These are phyloP conservation scores for Meiosimyza decipiens DNA, from an alignment of 2,888 invertebrate species.

Conservation along the genomic window DNA sequence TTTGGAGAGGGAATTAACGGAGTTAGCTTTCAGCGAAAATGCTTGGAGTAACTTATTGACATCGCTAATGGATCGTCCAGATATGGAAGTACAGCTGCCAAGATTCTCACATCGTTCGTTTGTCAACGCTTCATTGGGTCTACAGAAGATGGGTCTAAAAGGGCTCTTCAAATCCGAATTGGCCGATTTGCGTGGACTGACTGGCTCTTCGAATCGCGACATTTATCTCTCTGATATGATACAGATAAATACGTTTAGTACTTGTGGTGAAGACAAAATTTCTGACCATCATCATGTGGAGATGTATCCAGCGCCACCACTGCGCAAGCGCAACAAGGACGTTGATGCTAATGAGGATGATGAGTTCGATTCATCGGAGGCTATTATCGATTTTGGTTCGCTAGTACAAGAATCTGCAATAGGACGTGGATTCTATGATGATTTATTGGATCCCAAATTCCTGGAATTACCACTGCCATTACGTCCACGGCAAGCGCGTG, in stretches of 20 bases:
- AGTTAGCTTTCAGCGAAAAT: conserved; percentile 74
- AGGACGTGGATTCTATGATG: conserved; percentile 77
- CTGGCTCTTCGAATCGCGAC: conserved; percentile 80
- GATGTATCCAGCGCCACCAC: conserved; percentile 80
- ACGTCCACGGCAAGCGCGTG: conserved; percentile 77
- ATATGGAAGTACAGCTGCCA: conserved; percentile 85
- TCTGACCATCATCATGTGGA: conserved; percentile 83
- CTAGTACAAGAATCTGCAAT: conserved; percentile 69
- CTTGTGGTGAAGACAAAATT: conserved; percentile 80
- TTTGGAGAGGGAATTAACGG: conserved; percentile 77
- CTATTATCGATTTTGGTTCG: conserved; percentile 61
- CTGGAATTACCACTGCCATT: conserved; percentile 74
- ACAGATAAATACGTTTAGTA: conserved; percentile 85
- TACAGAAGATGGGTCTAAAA: conserved; percentile 83
- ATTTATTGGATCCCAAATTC: conserved; percentile 70
- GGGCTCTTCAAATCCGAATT: conserved; percentile 80
- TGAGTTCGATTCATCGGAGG: conserved; percentile 58
- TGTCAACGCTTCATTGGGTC: conserved; percentile 81
- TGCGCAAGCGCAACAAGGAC: conserved; percentile 68
- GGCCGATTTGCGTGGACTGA: conserved; percentile 86
- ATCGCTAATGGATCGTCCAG: conserved; percentile 79
- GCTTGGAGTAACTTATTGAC: conserved; percentile 81
- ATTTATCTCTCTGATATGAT: conserved; percentile 86
- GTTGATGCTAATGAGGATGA: conserved; percentile 57
- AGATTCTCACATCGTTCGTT: conserved; percentile 85